These are phyloP conservation scores for Drosophila sulfurigaster DNA, from an alignment of 1,140 invertebrate species.

Conservation along the genomic window DNA sequence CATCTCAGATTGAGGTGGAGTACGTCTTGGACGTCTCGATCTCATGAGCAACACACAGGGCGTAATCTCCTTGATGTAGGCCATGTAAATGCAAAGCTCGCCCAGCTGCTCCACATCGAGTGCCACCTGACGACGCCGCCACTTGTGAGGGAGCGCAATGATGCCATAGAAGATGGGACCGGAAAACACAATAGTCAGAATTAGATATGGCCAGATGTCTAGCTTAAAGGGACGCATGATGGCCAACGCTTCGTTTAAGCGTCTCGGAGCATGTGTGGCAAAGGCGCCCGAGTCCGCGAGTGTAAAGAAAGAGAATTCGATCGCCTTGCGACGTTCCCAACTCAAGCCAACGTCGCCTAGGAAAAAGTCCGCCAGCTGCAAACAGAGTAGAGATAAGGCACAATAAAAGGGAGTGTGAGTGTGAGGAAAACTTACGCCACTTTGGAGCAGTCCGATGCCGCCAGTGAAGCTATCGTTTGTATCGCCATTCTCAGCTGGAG, in stretches of 20 bases:
- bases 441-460: constrained; percentile 89
- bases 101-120: constrained; percentile 53
- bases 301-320: constrained; percentile 90
- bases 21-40: background rate
- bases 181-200: constrained; percentile 86
- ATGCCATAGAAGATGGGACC: constrained; percentile 86
- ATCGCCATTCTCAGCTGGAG: constrained; percentile 84
- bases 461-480: constrained; percentile 88
- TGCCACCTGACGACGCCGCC: constrained; percentile 48
- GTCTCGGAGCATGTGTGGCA: constrained; percentile 89
- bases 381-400: constrained; percentile 9
- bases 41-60: constrained; percentile 28
- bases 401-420: background rate
- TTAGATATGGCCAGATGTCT: constrained; percentile 87
- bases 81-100: constrained; percentile 49
- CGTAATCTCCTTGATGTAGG: constrained; percentile 81
- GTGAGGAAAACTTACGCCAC: constrained; percentile 85
- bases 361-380: constrained; percentile 89
- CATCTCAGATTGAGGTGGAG: constrained; percentile 26
- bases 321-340: constrained; percentile 88
- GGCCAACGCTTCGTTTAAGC: constrained; percentile 89
- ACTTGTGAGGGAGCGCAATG: constrained; percentile 85
- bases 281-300: constrained; percentile 90
- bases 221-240: constrained; percentile 89
- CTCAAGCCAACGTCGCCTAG: constrained; percentile 89